Evolutionary conservation across 2,888 invertebrate species (phyloP), one percentile per base, ranked within the genome.

Genomic region (Homarus gammarus): DNA sequence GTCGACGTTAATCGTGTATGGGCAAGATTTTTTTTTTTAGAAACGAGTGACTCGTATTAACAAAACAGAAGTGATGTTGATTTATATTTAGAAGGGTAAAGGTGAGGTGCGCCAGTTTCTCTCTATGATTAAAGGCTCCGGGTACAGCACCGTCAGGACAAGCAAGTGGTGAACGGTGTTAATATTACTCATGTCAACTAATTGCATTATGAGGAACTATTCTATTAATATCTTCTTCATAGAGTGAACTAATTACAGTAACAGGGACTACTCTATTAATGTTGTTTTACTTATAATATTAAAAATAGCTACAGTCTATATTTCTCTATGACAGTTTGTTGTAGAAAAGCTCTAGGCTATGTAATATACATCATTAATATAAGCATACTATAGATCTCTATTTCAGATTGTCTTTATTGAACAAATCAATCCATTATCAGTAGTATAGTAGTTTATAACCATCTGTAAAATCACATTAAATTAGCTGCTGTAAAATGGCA

Each of bases 301-400:
- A 56, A 56, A n/a, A n/a, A 22, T 56, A 22, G 18, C 22, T 56
- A 56, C 56, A 56, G n/a, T 49, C 15, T 12, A 56, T 18, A 18
- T 56, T 56, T 56, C n/a, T 56, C 56, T 56, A 56, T 18, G 18
- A 56, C 56, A 56, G 5, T 27, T 64, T 64, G 64, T 27, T 64
- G 27, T 27, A 64, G 27, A 64, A 64, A 5, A 27, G 44, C 44
- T 27, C 6, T 27, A 27, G 22, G 22, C 64, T 73, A 73, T 12
- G 36, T 15, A 73, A 36, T 61, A 81, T 36, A 81, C 22, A 81
- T 38, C 22, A 81, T n/a, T 68, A 10, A 82, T 40, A 82, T 38
- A 68, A 15, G 64, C 27, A 82, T 44, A 64, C 22, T 38, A 56
- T 31, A 27, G 3, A 73, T 33, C 3, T 33, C 3, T 33, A 49